Evolutionary conservation across 2,888 invertebrate genomes (phyloP).

Genomic region (Hemistola chrysoprasaria): DNA sequence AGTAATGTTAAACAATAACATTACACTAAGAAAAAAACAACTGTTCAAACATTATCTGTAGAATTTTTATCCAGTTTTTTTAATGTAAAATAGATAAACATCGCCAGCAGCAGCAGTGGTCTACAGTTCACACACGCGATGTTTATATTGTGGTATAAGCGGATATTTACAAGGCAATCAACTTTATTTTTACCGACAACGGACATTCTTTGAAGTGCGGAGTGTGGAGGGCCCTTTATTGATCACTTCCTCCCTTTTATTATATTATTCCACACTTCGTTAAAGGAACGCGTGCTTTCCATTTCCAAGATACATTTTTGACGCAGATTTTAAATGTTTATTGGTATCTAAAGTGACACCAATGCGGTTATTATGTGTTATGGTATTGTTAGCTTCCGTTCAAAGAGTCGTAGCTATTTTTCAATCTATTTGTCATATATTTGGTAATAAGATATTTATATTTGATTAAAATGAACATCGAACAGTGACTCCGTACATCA

Average conservation of each 20-base stretch:
- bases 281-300: conserved; percentile 16
- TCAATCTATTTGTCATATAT: too few species aligned
- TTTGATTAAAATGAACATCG: too few species aligned
- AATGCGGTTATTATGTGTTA: conserved; percentile 8
- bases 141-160: conserved; percentile 28
- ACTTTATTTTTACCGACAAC: conserved; percentile 55
- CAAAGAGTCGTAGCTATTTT: neutral
- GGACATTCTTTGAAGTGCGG: conserved; percentile 40
- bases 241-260: conserved; percentile 32
- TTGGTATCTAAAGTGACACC: conserved; percentile 14
- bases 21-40: too few species aligned
- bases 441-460: too few species aligned
- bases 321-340: conserved; percentile 20
- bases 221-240: conserved; percentile 20
- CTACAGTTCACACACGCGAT: conserved; percentile 10
- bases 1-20: too few species aligned
- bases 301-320: conserved; percentile 16
- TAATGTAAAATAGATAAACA: too few species aligned
- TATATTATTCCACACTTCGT: conserved; percentile 1
- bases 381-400: conserved; percentile 3
- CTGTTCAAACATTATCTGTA: too few species aligned
- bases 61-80: too few species aligned
- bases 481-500: too few species aligned
- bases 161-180: conserved; percentile 55
- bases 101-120: too few species aligned